Evolutionary conservation across 1,140 invertebrate species (phyloP), one percentile per base, ranked within the genome.

Genomic region (Caenorhabditis remanei): DNA sequence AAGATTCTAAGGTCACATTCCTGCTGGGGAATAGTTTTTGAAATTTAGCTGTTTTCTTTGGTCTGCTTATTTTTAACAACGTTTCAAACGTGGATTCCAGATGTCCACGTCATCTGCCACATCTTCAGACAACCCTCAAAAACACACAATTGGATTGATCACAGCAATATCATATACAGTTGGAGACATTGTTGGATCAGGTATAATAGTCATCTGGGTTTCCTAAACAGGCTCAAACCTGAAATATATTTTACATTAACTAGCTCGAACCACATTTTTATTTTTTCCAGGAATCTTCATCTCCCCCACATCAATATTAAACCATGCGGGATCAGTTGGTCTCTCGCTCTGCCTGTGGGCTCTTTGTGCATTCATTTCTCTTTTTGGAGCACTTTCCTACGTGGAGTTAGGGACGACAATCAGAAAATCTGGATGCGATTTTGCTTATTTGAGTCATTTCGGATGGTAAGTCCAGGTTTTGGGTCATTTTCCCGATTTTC

Each of bases 371-470:
- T 63, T 89, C 19, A 91, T 92, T 83, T 92, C 91, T 11, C 63
- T 89, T 8, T 88, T 91, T 79, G 91, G 92, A n/a, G 91, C 92
- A 19, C 82, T 92, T 21, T 88, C 89, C 63, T 92, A 92, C 87
- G 90, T 92, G 48, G 89, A 88, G 87, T 83, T 90, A 14, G 90
- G 90, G 2, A 92, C 91, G 1, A 88, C 85, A 21, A 92, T 92
- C 14, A 75, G 91, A n/a, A 90, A 90, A 75, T 90, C 89, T 41
- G 91, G 91, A 11, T 86, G 91, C 67, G 91, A 92, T 84, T 92
- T 92, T 86, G 91, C 91, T 16, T 92, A 92, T 86, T 79, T 92
- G 14, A 85, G 87, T 16, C 86, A 91, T 84, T 91, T 87, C n/a
- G 87, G 88, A 87, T 92, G 91, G 91, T 87, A 79, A 24, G 79